Evolutionary conservation across 2,113 vertebrate species (phyloP), one percentile per base, ranked within the genome.

Genomic region (Salvelinus namaycush): DNA sequence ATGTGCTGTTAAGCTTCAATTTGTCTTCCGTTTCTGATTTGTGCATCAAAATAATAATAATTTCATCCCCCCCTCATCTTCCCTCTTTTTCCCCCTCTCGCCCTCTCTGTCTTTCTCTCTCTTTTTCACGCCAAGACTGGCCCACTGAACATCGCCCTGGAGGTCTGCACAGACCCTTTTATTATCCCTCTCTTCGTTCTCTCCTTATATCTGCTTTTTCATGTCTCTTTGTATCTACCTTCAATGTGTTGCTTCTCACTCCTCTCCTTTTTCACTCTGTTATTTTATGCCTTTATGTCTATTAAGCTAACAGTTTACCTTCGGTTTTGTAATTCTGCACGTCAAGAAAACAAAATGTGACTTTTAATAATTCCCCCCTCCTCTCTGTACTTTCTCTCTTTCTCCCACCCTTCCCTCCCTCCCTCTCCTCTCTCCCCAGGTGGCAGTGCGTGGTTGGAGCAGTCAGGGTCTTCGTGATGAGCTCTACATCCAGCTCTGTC

Each of bases 401-500:
- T 34, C 34, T 2, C 39, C 39, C 6, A 7, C 34, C 31, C 34
- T 6, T 34, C 34, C 34, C 34, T 65, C 68, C 9, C 39, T 44
- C 39, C 39, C 69, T 11, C 16, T 60, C 24, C 16, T 66, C 62
- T 20, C 31, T 44, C 54, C 39, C n/a, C 77, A 93, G 89, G 92
- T 99, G 0, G 96, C 96, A 83, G 97, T 97, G 81, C 96, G 96
- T 8, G 98, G 98, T 0, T 99, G 98, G 98, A 99, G 96, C 78
- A 88, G 95, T 92, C 98, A 99, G 87, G 97, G 98, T 0, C 87
- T 99, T 73, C 90, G 98, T 1, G 97, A 99, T 0, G 97, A 99
- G 91, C 95, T 99, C 11, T 99, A 98, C 89, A 99, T 99, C 88
- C 98, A 99, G 81, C 92, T 99, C 68, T 99, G 98, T 86, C 93